Conservation (phyloP, 2,113 vertebrate species). For the Lepus europaeus region DNA sequence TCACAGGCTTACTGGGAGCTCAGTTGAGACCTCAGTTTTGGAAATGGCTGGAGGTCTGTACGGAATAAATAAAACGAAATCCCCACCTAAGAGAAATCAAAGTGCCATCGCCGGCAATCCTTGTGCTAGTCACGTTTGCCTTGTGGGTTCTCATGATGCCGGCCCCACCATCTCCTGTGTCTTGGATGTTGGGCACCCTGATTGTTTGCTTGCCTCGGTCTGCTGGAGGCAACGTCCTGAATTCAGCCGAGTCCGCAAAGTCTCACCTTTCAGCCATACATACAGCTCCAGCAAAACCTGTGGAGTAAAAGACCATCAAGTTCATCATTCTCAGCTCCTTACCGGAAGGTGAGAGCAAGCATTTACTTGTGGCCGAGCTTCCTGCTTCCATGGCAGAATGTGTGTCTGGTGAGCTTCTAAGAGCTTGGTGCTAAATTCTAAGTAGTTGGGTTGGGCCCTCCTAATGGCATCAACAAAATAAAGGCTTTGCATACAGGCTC, state of each 20-base stretch:
- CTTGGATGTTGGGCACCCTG: not conserved
- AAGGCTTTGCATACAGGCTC: conserved; percentile 4
- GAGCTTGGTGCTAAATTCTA: not conserved
- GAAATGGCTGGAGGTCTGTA: not conserved
- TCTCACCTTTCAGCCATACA: too few relatives aligned
- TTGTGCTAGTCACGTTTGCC: not conserved
- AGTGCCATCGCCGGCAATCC: not conserved
- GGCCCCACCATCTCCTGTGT: not conserved
- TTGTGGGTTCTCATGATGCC: not conserved
- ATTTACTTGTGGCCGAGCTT: not conserved
- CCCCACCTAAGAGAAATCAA: not conserved
- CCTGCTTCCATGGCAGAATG: not conserved
- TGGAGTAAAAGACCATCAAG: not conserved
- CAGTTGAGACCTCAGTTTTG: not conserved
- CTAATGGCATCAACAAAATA: not conserved
- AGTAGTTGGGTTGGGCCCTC: not conserved
- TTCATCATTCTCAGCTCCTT: not conserved
- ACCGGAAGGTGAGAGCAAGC: not conserved
- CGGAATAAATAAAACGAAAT: not conserved
- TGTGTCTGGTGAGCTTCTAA: not conserved
- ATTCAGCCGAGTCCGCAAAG: not conserved
- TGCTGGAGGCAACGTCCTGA: too few relatives aligned
- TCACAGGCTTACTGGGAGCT: not conserved
- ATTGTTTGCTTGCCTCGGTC: too few relatives aligned
- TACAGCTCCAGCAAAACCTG: not conserved